phyloP scores from a whole-genome alignment of 2,888 invertebrate species.

The Eudemis profundana region DNA sequence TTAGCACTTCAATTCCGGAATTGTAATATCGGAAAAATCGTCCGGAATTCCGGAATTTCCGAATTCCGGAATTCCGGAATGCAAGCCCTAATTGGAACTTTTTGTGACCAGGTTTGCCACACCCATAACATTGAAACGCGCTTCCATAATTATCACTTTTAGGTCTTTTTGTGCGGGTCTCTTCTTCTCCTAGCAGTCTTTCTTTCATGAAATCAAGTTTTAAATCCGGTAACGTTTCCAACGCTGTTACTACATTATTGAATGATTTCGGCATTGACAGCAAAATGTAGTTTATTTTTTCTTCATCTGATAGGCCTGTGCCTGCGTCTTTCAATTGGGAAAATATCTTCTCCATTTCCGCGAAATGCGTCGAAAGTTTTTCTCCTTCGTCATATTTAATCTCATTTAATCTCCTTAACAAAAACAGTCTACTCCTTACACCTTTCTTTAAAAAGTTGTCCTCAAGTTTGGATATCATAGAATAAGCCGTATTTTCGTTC shows the following conservation, averaged over 20 bases:
- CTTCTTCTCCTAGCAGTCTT: conserved; percentile 18
- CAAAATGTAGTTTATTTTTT: conserved; percentile 15
- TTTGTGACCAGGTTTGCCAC: background rate
- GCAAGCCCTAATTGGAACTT: no score
- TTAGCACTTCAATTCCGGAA: no score
- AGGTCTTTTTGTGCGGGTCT: background rate
- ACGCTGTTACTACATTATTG: background rate
- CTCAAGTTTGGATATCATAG: background rate
- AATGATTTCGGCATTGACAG: conserved; percentile 25
- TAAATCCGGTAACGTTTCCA: conserved; percentile 13
- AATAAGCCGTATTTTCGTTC: background rate
- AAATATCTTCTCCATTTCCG: background rate
- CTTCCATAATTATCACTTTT: background rate
- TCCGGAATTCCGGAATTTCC: no score
- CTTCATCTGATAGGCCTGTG: background rate
- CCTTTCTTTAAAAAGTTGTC: conserved; percentile 1
- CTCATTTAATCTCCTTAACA: background rate
- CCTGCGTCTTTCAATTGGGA: background rate
- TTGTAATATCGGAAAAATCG: no score
- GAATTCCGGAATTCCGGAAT: no score
- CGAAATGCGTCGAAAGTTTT: background rate
- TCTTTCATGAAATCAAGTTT: conserved; percentile 18
- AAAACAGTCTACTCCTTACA: background rate
- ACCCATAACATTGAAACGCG: background rate
- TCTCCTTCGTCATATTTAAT: background rate